A percentile compares a stretch with the other conserved stretches of the same genome.
Evolutionary conservation across 2,113 vertebrate species (phyloP).

Genomic region (Zosterops borbonicus): DNA sequence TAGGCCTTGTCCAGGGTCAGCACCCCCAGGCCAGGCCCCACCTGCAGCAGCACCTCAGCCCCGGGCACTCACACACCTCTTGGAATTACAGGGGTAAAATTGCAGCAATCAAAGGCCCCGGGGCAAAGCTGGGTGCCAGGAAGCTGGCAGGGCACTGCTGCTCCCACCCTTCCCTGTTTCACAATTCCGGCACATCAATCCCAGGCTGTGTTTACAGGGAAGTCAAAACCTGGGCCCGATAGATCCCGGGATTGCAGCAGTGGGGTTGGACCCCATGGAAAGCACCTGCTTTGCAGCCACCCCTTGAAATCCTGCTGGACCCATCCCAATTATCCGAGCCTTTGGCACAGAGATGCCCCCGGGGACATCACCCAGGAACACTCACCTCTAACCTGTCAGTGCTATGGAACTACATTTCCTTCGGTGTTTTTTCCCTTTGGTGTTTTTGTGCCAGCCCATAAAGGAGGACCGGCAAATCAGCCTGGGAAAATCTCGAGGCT

Average conservation of each 20-base stretch:
- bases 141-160: accelerated
- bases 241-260: not conserved
- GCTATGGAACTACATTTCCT: not conserved
- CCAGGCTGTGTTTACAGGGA: not conserved
- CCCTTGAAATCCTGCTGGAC: not conserved
- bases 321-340: not conserved
- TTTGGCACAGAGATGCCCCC: not conserved
- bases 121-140: not conserved
- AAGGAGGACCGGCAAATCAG: not conserved
- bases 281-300: no score
- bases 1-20: not conserved
- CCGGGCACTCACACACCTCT: not conserved
- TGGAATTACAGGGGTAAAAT: accelerated
- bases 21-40: not conserved
- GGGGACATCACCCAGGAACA: not conserved
- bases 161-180: not conserved
- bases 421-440: not conserved
- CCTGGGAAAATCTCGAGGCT: not conserved
- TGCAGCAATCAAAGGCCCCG: not conserved
- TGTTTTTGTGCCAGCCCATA: not conserved
- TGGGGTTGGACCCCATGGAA: accelerated
- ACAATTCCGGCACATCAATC: accelerated
- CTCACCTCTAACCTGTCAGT: not conserved
- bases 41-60: not conserved
- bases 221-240: accelerated